Conservation (phyloP, 2,113 vertebrate genomes). For the Lethenteron camtschaticum region DNA sequence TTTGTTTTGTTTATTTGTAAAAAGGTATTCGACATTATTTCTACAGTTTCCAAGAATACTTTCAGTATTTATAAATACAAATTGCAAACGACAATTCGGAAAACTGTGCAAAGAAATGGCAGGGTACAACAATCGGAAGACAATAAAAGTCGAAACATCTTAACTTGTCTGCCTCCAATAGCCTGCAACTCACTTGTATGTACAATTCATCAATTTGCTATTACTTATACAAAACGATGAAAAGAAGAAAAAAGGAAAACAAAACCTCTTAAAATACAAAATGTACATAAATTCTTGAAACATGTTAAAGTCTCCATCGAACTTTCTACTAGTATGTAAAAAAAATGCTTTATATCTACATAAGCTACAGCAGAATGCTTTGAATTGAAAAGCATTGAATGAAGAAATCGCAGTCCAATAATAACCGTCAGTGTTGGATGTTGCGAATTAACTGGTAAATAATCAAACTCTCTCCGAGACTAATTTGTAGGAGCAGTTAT, state of each 20-base stretch:
- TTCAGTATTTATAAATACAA: conserved; percentile 4
- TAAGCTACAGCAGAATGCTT: neutral
- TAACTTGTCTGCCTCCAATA: neutral
- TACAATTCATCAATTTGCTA: neutral
- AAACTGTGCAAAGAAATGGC: conserved; percentile 4
- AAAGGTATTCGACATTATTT: neutral
- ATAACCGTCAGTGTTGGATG: neutral
- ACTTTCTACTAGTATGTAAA: neutral
- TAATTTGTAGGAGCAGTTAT: no score
- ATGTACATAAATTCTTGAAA: neutral
- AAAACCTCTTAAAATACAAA: conserved; percentile 5
- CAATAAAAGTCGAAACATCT: neutral
- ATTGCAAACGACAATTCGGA: neutral
- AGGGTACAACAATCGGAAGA: neutral
- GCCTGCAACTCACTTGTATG: neutral
- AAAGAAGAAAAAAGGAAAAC: neutral
- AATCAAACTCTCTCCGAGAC: no score
- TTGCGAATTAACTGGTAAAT: neutral
- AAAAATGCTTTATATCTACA: neutral
- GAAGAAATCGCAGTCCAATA: neutral
- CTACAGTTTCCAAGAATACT: conserved; percentile 6
- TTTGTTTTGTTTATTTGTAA: conserved; percentile 1
- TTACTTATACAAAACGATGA: neutral
- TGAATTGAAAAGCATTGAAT: neutral
- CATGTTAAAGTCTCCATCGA: neutral